Evolutionary conservation across 2,113 vertebrate species (phyloP).

Genomic region (Xyrauchen texanus): DNA sequence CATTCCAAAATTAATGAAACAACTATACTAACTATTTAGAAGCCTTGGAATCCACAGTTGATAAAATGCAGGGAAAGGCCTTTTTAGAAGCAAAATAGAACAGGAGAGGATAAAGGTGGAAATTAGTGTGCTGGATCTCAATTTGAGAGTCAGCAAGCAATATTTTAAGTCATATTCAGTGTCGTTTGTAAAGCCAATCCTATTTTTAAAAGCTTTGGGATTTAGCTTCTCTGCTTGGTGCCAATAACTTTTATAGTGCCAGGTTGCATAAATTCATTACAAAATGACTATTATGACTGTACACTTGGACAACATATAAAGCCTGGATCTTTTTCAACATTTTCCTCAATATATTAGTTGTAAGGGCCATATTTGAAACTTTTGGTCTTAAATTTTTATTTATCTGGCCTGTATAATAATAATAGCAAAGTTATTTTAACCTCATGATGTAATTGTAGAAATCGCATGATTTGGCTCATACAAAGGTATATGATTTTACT

Average conservation of each 20-base stretch:
- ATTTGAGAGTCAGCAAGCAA: neutral
- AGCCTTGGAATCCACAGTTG: neutral
- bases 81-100: neutral
- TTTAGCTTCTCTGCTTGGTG: slow-evolving; percentile 3
- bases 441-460: too few relatives aligned
- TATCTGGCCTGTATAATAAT: too few relatives aligned
- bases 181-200: neutral
- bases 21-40: too few relatives aligned
- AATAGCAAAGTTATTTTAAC: too few relatives aligned
- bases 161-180: slow-evolving; percentile 33
- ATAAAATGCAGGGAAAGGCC: neutral
- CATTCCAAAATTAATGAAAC: too few relatives aligned
- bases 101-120: neutral
- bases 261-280: neutral
- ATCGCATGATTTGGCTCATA: too few relatives aligned
- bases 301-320: neutral
- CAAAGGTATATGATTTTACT: too few relatives aligned
- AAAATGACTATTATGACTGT: neutral
- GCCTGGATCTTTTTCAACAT: neutral
- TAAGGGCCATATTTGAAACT: too few relatives aligned
- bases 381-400: too few relatives aligned
- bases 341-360: neutral
- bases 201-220: slow-evolving; percentile 24
- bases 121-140: neutral
- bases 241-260: neutral